These are phyloP conservation scores for Pseudomyrmex dendroicus DNA, from an alignment of 1,140 invertebrate species.

Conservation along the genomic window DNA sequence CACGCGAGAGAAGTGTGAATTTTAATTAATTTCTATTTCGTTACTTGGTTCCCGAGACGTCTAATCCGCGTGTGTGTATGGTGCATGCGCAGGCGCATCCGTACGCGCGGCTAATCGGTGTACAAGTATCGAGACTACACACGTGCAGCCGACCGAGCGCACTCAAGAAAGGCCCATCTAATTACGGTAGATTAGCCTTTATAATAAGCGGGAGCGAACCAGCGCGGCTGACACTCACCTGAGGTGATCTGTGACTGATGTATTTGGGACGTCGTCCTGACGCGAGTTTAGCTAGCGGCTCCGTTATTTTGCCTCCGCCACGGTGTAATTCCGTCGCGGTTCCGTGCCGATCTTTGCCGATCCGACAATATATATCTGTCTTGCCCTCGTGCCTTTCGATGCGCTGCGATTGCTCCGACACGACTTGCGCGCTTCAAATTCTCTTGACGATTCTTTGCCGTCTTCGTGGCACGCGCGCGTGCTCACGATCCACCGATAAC, in stretches of 20 bases:
- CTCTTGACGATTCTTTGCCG: background rate
- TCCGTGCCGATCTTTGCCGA: constrained; percentile 33
- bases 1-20: constrained; percentile 11
- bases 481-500: constrained; percentile 56
- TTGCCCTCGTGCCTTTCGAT: constrained; percentile 8
- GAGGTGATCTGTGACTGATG: constrained; percentile 76
- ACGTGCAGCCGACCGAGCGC: constrained; percentile 40
- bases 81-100: constrained; percentile 33
- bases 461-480: background rate
- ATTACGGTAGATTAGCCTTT: constrained; percentile 70
- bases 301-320: constrained; percentile 64
- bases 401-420: constrained; percentile 3
- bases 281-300: constrained; percentile 63
- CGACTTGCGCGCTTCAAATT: constrained; percentile 8
- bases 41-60: background rate
- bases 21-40: constrained; percentile 40
- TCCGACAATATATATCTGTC: constrained; percentile 23
- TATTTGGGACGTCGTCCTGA: constrained; percentile 80
- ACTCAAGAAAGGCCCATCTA: constrained; percentile 68
- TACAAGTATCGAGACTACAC: constrained; percentile 36
- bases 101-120: constrained; percentile 34
- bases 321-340: constrained; percentile 64
- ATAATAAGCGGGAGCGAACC: constrained; percentile 58
- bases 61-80: constrained; percentile 32
- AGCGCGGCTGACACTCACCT: constrained; percentile 70